Conservation (phyloP, 2,797 vertebrate species). For the Calcarius lapponicus region DNA sequence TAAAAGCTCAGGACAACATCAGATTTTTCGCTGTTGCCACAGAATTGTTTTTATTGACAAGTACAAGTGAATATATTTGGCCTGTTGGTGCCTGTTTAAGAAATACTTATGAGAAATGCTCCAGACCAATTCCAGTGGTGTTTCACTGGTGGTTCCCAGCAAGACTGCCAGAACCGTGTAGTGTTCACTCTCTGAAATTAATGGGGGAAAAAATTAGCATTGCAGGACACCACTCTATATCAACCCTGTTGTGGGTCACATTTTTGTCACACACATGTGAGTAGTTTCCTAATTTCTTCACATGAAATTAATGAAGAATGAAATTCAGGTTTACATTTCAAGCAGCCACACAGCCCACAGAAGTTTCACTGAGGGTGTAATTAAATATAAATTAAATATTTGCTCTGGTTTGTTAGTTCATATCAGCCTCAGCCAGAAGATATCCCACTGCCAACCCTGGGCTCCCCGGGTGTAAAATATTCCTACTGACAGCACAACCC, state of each 20-base stretch:
- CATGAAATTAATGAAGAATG: not conserved
- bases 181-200: not conserved
- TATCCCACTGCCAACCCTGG: not conserved
- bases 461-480: not conserved
- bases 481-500: not conserved
- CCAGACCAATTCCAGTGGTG: not conserved
- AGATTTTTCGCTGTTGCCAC: accelerated
- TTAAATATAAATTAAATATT: not conserved
- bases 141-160: not conserved
- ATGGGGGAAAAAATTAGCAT: accelerated
- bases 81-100: not conserved
- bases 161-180: not conserved
- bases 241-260: accelerated
- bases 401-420: not conserved
- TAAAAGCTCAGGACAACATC: not conserved
- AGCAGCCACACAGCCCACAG: not conserved
- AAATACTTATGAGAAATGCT: not conserved
- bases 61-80: not conserved
- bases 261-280: not conserved
- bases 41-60: not conserved
- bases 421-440: not conserved
- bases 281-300: not conserved
- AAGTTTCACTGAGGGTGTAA: not conserved
- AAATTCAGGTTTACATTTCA: not conserved
- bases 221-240: not conserved